Evolutionary conservation across 2,888 invertebrate genomes (phyloP), one percentile per base, ranked within the genome.

Genomic region (Caenorhabditis sp.): DNA sequence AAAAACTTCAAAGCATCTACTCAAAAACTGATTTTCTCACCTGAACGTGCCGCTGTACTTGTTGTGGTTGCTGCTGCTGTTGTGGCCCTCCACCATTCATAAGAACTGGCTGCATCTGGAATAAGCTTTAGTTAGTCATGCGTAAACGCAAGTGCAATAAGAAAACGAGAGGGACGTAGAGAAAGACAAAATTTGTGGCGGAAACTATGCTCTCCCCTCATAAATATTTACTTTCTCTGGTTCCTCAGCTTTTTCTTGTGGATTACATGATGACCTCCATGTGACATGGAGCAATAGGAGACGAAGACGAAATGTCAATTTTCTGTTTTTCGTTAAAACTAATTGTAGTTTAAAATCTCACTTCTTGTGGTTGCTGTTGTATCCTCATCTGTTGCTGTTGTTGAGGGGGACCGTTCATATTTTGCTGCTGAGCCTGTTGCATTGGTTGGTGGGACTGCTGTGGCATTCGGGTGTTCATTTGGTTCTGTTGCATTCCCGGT

Each of bases 171-270:
- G 38, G 28, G 16, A 8, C 35, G 2, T 14, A 38, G 51, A 2
- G 26, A 54, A 38, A 24, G 26, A 38, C 14, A 51, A 5, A 68
- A 68, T 26, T 28, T 54, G 54, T 41, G 54, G 35, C 49, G 38
- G 38, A 38, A 68, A 38, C 68, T 68, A 68, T 68, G 68, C 49
- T 41, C 24, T 19, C 38, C n/a, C n/a, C 68, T 68, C 68, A 68
- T 68, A 68, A 68, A 68, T 68, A 68, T 68, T 68, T 54, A 68
- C 49, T 54, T 68, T 68, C 14, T 54, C 68, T 68, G 49, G 54
- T 54, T 54, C 19, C 54, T 28, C 38, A 68, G 35, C 47, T 51
- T 68, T 49, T 14, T 61, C 14, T 19, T 66, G 2, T 12, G 66
- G 66, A 66, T 28, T 66, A 51, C 31, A 22, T 22, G 31, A 49